phyloP scores from a whole-genome alignment of 2,113 vertebrate genomes.

The Phrynocephalus versicolor region DNA sequence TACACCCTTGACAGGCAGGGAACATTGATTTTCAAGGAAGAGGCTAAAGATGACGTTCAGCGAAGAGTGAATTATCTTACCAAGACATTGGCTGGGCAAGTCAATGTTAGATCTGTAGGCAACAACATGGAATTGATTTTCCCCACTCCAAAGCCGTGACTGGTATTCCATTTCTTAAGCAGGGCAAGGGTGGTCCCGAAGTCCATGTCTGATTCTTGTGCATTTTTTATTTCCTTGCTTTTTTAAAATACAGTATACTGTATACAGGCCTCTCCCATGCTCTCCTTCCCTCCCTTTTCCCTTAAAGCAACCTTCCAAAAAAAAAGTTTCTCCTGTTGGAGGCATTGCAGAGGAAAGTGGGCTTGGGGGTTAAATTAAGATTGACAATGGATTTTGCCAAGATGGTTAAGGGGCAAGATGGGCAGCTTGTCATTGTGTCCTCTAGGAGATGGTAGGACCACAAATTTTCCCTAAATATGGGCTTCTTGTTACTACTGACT shows the following conservation, averaged over 20 bases:
- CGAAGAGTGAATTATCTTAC: background rate
- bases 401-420: background rate
- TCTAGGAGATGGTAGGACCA: background rate
- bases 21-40: slow-evolving; percentile 15
- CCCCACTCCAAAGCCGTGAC: slow-evolving; percentile 24
- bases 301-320: slow-evolving; percentile 17
- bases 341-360: slow-evolving; percentile 14
- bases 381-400: background rate
- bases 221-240: slow-evolving; percentile 57
- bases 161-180: slow-evolving; percentile 51
- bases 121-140: slow-evolving; percentile 54
- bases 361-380: background rate
- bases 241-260: too few relatives aligned
- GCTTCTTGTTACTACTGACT: background rate
- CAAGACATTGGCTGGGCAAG: background rate
- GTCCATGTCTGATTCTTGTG: slow-evolving; percentile 51
- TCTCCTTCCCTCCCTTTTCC: background rate
- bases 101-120: slow-evolving; percentile 29
- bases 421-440: background rate
- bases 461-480: background rate
- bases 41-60: background rate
- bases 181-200: slow-evolving; percentile 60
- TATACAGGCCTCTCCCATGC: slow-evolving; percentile 43
- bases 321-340: slow-evolving; percentile 34
- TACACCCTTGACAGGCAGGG: slow-evolving; percentile 17